Evolutionary conservation across 2,113 vertebrate species (phyloP).

Genomic region (Solea solea): DNA sequence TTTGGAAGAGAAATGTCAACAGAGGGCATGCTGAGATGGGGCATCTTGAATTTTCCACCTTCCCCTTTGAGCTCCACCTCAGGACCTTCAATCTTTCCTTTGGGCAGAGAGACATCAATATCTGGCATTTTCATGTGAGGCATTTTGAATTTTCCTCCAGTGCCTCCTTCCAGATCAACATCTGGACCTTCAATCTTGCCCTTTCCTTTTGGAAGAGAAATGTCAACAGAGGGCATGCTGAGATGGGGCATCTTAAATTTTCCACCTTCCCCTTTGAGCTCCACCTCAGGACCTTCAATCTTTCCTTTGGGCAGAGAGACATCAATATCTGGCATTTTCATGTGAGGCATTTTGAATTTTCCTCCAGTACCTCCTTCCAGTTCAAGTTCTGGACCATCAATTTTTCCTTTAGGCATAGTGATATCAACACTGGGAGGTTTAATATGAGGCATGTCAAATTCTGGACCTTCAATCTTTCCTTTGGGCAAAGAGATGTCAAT

Average conservation of each 20-base stretch:
- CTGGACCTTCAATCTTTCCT: too few species aligned
- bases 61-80: not conserved
- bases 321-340: too few species aligned
- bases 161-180: not conserved
- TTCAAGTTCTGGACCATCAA: too few species aligned
- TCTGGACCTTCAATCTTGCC: constrained; percentile 28
- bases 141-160: constrained; percentile 35
- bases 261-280: constrained; percentile 10
- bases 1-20: too few species aligned
- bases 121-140: constrained; percentile 28
- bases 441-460: too few species aligned
- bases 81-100: not conserved
- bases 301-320: constrained; percentile 10
- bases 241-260: constrained; percentile 75
- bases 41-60: too few species aligned
- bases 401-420: not conserved
- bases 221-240: constrained; percentile 68
- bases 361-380: too few species aligned
- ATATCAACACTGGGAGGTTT: too few species aligned
- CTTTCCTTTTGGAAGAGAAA: constrained; percentile 58
- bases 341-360: too few species aligned
- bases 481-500: too few species aligned
- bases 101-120: constrained; percentile 65
- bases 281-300: constrained; percentile 40
- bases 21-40: too few species aligned